Evolutionary conservation across 2,888 invertebrate species (phyloP), one percentile per base, ranked within the genome.

Genomic region (Philereme vetulata): DNA sequence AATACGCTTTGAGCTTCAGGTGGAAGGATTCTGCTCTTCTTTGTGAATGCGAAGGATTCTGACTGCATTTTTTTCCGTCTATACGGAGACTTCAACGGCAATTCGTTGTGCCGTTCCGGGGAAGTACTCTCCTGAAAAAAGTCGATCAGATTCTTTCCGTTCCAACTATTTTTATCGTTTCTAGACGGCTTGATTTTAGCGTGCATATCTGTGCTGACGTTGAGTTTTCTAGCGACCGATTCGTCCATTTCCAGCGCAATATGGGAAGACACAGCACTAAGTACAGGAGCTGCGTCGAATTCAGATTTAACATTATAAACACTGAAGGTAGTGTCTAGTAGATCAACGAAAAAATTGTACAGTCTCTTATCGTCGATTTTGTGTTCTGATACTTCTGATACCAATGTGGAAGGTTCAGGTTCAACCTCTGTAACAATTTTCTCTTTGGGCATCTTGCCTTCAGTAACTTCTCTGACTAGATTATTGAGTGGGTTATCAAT

Each of bases 261-360:
- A 55, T 81, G 80, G 0, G 80, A 78, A 0, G 67, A 67, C 4
- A 60, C 63, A 1, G 62, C 63, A 0, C 62, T 66, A 0, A 36
- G 36, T 0, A 44, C 8, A 1, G 54, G 51, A 2, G 50, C 10
- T 6, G 45, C 33, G 9, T 60, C 55, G 35, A 56, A 62, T 1
- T 76, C 69, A 0, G 72, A 54, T 46, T 78, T 73, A 0, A 77
- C 71, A 33, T 84, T 80, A 48, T 80, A 83, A 1, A 77, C 78
- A 52, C 71, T 81, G 0, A 86, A 77, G 0, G 85, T 83, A 0
- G 81, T 81, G 65, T 88, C 80, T 4, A 88, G 48, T 6, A 88
- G 51, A 68, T 90, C 84, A 0, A 86, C 81, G 49, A 88, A 87
- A 50, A 88, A 81, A 50, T 84, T 83, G 50, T 85, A 88, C 0